Base-by-base conservation (phyloP, 2,888 invertebrate species). In the Caenorhabditis angaria region DNA sequence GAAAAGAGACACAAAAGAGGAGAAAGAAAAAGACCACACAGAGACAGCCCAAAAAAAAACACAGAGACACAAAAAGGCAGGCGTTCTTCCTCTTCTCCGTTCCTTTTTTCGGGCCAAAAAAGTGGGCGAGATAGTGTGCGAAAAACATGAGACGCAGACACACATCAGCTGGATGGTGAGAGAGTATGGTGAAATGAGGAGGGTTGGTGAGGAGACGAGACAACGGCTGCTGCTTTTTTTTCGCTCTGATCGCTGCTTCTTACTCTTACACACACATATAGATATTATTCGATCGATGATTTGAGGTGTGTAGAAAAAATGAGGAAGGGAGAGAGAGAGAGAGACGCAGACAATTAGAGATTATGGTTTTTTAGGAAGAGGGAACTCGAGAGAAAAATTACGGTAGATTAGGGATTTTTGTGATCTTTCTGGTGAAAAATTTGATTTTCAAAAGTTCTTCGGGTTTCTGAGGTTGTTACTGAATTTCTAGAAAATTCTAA, bases 171-270 rank as follows among this genome's bases (percentile, higher is more conserved):
- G 32, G 61, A 50, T 20, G 48, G 24, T 24, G 50, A 29, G 57
- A 47, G 53, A 56, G 57, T 51, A 55, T 58, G 64, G 53, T 60
- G 64, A n/a, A n/a, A n/a, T n/a, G 60, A 56, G 59, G 51, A 59
- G 18, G 14, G 61, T 56, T 35, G 29, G 55, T 53, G 50, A 62
- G 29, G 41, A 2, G 54, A 1, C 10, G 29, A 35, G 51, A 6
- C 29, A 58, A 57, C 55, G 50, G 6, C 22, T n/a, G 14, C n/a
- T 48, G 5, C 18, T 48, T 48, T n/a, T 48, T 48, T 48, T n/a
- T 20, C n/a, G 5, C 20, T 20, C 4, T 50, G 41, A 41, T 18
- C 14, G 41, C 41, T 41, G 41, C 41, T 41, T 12, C 41, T 14
- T 41, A 18, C 41, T n/a, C n/a, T 41, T 41, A 41, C 41, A 41